phyloP scores from a whole-genome alignment of 2,113 vertebrate genomes.

The Madoqua kirkii region DNA sequence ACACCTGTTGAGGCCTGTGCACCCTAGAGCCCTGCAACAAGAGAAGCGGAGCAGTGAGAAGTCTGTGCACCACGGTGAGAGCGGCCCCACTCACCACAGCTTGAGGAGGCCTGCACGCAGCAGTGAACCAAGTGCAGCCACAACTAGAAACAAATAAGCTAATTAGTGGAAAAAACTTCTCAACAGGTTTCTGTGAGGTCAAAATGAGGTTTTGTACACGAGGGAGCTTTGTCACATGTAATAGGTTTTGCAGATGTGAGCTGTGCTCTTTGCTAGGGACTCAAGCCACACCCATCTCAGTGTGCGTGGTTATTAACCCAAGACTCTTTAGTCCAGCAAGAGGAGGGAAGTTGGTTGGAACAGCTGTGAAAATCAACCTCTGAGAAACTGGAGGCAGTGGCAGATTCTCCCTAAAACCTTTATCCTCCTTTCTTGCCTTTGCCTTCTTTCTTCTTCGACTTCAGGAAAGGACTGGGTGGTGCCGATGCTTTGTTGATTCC shows the following conservation, averaged over 20 bases:
- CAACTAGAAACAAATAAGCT: background rate
- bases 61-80: background rate
- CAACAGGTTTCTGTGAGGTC: background rate
- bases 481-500: background rate
- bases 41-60: background rate
- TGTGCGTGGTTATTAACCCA: background rate
- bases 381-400: background rate
- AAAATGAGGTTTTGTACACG: background rate
- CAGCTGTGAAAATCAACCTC: background rate
- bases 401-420: background rate
- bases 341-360: background rate
- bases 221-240: background rate
- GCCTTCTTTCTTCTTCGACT: background rate
- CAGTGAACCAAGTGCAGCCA: background rate
- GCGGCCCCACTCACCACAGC: background rate
- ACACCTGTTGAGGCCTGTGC: background rate
- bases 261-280: background rate
- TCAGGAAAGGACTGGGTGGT: background rate
- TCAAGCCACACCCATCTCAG: background rate
- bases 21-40: background rate
- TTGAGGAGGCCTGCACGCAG: background rate
- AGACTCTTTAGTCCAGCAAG: background rate
- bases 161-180: background rate
- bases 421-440: background rate
- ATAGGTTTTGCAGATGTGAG: background rate